Conservation (phyloP, 2,888 invertebrate genomes). For the Lymantria monacha region DNA sequence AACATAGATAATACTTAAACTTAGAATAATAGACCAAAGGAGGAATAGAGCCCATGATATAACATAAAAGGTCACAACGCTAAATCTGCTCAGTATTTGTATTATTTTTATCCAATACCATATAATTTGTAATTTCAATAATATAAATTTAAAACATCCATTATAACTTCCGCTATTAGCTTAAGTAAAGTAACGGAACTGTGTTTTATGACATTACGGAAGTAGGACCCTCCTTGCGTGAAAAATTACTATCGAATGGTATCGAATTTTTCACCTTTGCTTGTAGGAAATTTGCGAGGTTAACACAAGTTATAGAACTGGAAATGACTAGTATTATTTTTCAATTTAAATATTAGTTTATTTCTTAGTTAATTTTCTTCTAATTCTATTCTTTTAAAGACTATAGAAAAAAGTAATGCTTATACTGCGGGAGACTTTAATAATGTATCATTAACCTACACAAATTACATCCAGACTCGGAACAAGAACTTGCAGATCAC, state of each 20-base stretch:
- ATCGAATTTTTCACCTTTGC: slow-evolving; percentile 48
- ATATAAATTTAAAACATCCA: no score
- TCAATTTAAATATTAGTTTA: background rate
- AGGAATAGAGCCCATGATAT: no score
- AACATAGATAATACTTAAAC: no score
- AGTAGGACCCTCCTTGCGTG: slow-evolving; percentile 30
- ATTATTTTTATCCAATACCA: no score
- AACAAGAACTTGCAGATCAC: background rate
- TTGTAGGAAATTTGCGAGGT: slow-evolving; percentile 27
- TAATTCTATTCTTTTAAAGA: background rate
- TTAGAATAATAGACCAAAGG: no score
- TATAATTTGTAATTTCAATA: no score
- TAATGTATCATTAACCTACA: background rate
- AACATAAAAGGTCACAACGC: no score
- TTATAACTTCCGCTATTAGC: no score
- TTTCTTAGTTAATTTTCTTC: no score
- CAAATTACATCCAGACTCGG: background rate
- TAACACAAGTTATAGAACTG: slow-evolving; percentile 24
- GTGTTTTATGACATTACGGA: slow-evolving; percentile 31
- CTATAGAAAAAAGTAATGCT: background rate
- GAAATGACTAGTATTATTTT: slow-evolving; percentile 9
- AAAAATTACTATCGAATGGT: slow-evolving; percentile 45
- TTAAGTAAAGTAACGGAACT: slow-evolving; percentile 4
- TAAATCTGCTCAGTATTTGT: no score
- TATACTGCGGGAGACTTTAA: background rate